phyloP scores from a whole-genome alignment of 2,797 vertebrate genomes.

The Acropternis orthonyx region DNA sequence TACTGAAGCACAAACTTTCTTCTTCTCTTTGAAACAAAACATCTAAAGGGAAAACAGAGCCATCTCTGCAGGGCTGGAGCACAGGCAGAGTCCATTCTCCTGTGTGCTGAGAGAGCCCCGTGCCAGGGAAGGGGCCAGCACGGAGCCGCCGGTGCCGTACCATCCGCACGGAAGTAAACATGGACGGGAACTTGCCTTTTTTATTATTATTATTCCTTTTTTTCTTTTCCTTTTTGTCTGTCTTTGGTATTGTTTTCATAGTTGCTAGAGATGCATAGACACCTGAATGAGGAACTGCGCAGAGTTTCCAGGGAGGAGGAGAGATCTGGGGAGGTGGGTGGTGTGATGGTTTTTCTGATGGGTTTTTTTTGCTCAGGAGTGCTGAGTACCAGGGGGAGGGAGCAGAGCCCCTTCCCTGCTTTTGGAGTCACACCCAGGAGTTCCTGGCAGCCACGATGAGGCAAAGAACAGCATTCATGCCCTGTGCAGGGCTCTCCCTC shows the following conservation, averaged over 20 bases:
- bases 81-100: not conserved
- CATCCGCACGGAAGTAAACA: slow-evolving; percentile 38
- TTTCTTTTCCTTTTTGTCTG: not conserved
- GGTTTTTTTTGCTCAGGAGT: not conserved
- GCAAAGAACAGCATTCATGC: not conserved
- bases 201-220: not conserved
- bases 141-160: not conserved
- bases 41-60: not conserved
- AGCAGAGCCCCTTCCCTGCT: not conserved
- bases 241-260: slow-evolving; percentile 88
- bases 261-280: slow-evolving; percentile 92
- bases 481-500: not conserved
- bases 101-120: not conserved
- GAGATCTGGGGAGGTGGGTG: not conserved
- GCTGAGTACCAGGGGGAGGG: not conserved
- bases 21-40: not conserved
- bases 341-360: not conserved
- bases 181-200: slow-evolving; percentile 44
- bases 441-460: not conserved
- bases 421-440: not conserved
- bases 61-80: not conserved
- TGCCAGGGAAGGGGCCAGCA: not conserved
- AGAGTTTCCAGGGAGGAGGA: slow-evolving; percentile 12
- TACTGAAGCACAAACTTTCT: not conserved
- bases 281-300: slow-evolving; percentile 59